phyloP scores from a whole-genome alignment of 2,888 invertebrate genomes.

The Asteroscopus sphinx region DNA sequence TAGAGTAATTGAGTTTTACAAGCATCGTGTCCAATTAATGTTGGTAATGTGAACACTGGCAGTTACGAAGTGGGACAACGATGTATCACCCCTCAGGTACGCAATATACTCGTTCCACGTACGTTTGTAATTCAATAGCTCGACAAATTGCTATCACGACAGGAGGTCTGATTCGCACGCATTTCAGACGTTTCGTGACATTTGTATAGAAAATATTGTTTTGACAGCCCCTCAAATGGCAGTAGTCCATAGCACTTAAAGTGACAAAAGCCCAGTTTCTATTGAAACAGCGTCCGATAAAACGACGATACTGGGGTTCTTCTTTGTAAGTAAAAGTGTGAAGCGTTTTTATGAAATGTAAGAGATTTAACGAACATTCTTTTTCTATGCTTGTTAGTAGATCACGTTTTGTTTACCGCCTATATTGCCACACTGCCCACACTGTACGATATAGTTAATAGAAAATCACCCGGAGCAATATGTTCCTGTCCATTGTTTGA shows the following conservation, averaged over 20 bases:
- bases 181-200: constrained; percentile 1
- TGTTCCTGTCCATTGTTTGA: constrained; percentile 5
- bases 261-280: too few relatives aligned
- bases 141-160: constrained; percentile 38
- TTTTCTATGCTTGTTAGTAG: neutral
- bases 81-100: constrained; percentile 54
- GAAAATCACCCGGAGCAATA: constrained; percentile 6
- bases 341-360: neutral
- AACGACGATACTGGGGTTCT: too few relatives aligned
- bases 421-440: neutral
- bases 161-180: constrained; percentile 9
- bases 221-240: neutral
- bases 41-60: constrained; percentile 46
- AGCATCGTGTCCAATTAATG: constrained; percentile 55
- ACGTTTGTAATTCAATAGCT: constrained; percentile 37
- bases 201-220: constrained; percentile 1
- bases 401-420: neutral
- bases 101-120: constrained; percentile 27
- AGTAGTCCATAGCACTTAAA: neutral
- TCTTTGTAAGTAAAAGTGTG: too few relatives aligned
- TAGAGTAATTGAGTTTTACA: constrained; percentile 57
- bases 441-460: constrained; percentile 11
- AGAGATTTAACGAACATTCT: neutral
- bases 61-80: constrained; percentile 39
- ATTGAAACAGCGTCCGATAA: too few relatives aligned